Conservation (phyloP, 2,888 invertebrate genomes). For the Scaptomyza parva region DNA sequence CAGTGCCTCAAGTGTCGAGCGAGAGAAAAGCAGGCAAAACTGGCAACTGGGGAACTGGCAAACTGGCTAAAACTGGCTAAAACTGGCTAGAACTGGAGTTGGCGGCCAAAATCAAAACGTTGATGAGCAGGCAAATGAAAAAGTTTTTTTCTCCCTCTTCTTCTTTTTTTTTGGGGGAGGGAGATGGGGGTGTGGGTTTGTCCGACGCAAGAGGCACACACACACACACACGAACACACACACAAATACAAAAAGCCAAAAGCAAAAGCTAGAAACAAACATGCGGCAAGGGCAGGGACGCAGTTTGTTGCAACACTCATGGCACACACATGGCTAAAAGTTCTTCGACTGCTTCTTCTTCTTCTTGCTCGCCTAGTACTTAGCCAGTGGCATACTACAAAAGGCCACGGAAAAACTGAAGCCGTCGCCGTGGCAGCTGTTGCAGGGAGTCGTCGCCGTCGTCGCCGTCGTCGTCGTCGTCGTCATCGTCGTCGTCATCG, state of each 20-base stretch:
- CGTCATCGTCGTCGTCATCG: constrained; percentile 42
- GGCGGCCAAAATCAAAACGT: constrained; percentile 80
- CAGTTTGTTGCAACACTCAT: constrained; percentile 55
- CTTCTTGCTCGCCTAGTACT: constrained; percentile 27
- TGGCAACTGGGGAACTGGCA: constrained; percentile 10
- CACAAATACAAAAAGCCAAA: constrained; percentile 50
- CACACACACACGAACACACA: constrained; percentile 12
- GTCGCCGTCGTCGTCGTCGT: constrained; percentile 21
- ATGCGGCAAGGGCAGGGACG: constrained; percentile 30
- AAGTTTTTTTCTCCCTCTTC: constrained; percentile 69
- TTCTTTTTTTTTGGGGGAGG: constrained; percentile 9
- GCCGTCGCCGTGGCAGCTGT: constrained; percentile 24
- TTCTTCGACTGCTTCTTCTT: constrained; percentile 26
- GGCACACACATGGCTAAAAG: constrained; percentile 32
- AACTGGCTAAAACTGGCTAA: constrained; percentile 44
- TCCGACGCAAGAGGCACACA: constrained; percentile 45
- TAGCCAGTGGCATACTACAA: constrained; percentile 60
- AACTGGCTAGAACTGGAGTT: constrained; percentile 50
- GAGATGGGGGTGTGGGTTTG: constrained; percentile 4
- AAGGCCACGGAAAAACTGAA: constrained; percentile 62
- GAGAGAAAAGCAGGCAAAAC: constrained; percentile 37
- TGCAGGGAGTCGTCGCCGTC: constrained; percentile 49
- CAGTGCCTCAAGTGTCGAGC: constrained; percentile 75
- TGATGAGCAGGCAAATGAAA: constrained; percentile 83
- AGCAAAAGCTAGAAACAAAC: constrained; percentile 43